Conservation (phyloP, 2,797 vertebrate genomes). For the Peromyscus aztecus region DNA sequence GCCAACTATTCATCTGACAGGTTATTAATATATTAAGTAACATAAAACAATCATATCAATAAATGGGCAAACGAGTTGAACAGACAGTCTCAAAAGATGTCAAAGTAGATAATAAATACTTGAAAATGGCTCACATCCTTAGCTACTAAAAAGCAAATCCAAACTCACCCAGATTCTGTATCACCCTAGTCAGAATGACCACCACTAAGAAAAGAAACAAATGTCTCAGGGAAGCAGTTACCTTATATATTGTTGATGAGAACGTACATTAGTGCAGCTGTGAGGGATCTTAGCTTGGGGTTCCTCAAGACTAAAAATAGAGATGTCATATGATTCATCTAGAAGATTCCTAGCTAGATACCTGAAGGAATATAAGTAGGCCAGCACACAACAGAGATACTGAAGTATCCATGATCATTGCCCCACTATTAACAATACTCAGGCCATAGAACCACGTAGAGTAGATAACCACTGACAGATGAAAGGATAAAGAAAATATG, state of each 20-base stretch:
- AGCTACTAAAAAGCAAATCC: not conserved
- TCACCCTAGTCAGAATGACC: not conserved
- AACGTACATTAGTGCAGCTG: not conserved
- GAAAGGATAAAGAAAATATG: not conserved
- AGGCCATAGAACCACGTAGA: not conserved
- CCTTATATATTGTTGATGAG: not conserved
- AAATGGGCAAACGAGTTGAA: not conserved
- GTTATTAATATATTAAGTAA: not conserved
- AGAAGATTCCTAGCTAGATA: not conserved
- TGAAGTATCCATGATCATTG: not conserved
- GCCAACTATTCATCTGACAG: not conserved
- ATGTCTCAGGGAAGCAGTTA: not conserved
- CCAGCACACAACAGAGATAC: not conserved
- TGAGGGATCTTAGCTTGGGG: not conserved
- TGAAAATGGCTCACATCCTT: not conserved
- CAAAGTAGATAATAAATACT: not conserved
- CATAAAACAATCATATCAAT: not conserved
- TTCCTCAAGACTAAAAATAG: not conserved
- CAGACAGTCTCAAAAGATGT: not conserved
- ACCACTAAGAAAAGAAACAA: not conserved
- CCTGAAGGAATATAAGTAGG: not conserved
- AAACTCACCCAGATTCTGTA: not conserved
- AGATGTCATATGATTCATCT: not conserved
- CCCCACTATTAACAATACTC: not conserved
- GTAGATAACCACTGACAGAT: not conserved